Evolutionary conservation across 2,797 vertebrate species (phyloP).

Genomic region (Artibeus jamaicensis): DNA sequence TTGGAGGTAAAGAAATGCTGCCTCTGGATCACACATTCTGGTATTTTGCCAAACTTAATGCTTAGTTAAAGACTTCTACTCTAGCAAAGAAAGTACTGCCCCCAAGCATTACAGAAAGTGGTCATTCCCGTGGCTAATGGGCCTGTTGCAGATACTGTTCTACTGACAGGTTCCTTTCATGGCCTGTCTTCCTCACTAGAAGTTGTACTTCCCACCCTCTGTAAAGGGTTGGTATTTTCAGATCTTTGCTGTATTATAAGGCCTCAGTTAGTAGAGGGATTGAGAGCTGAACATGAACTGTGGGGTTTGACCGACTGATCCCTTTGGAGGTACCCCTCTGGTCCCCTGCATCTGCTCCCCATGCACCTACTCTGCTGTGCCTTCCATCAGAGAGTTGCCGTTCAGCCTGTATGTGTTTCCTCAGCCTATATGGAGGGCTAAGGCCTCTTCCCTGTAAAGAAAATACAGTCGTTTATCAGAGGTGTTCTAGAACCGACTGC

Average conservation of each 20-base stretch:
- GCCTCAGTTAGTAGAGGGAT: neutral
- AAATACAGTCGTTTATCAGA: neutral
- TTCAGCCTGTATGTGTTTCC: neutral
- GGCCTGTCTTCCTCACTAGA: neutral
- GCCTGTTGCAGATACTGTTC: neutral
- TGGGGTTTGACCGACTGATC: accelerated
- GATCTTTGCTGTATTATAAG: neutral
- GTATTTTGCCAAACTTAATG: neutral
- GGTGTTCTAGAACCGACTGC: neutral
- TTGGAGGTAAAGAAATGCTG: neutral
- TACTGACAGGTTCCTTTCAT: neutral
- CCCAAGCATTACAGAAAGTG: neutral
- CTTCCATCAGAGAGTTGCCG: neutral
- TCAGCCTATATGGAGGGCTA: neutral
- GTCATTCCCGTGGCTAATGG: neutral
- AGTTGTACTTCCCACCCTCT: neutral
- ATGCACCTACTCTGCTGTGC: accelerated
- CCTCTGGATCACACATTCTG: neutral
- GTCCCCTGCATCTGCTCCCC: neutral
- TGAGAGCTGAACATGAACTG: neutral
- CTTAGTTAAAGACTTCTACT: neutral
- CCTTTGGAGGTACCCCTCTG: neutral
- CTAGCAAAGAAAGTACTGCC: neutral
- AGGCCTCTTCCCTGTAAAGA: neutral
- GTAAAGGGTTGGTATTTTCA: neutral